Conservation (phyloP, 2,888 invertebrate species). For the Criorhina ranunculi region DNA sequence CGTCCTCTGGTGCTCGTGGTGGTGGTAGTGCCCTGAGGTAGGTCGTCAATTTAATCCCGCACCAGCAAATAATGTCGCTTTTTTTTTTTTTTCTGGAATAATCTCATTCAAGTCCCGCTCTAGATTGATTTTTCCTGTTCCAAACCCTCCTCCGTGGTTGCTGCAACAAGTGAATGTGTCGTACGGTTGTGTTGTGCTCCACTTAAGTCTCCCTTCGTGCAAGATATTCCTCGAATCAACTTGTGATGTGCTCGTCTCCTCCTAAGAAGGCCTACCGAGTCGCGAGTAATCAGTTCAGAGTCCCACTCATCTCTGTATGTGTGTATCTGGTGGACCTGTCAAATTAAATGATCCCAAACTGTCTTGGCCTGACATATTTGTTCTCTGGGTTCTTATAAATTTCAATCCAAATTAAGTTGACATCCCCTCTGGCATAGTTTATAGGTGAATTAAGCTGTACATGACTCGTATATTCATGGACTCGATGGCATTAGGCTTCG, state of each 20-base stretch:
- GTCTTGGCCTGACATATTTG: slow-evolving; percentile 79
- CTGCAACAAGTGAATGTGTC: slow-evolving; percentile 59
- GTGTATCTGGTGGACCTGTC: slow-evolving; percentile 74
- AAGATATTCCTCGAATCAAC: slow-evolving; percentile 61
- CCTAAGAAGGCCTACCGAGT: slow-evolving; percentile 15
- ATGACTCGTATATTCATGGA: slow-evolving; percentile 62
- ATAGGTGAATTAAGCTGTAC: slow-evolving; percentile 79
- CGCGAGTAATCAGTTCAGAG: slow-evolving; percentile 31
- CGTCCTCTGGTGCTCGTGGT: not conserved
- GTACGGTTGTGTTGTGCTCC: slow-evolving; percentile 66
- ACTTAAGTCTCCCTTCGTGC: slow-evolving; percentile 61
- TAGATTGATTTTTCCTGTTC: slow-evolving; percentile 64
- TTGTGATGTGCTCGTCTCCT: slow-evolving; percentile 14
- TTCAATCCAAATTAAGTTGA: slow-evolving; percentile 80
- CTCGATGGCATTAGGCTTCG: slow-evolving; percentile 48
- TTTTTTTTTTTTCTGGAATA: slow-evolving; percentile 77
- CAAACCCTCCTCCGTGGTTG: slow-evolving; percentile 29
- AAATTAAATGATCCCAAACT: slow-evolving; percentile 79
- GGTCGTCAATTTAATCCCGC: slow-evolving; percentile 79
- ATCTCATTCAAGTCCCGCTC: slow-evolving; percentile 68
- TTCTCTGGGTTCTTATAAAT: slow-evolving; percentile 78
- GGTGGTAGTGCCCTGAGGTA: slow-evolving; percentile 77
- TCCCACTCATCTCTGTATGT: slow-evolving; percentile 2
- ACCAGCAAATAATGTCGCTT: slow-evolving; percentile 77
- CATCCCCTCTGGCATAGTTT: slow-evolving; percentile 76